Percentiles rank a stretch among this genome's conserved stretches.
phyloP scores from a whole-genome alignment of 2,888 invertebrate genomes.

The Frankliniella fusca region DNA sequence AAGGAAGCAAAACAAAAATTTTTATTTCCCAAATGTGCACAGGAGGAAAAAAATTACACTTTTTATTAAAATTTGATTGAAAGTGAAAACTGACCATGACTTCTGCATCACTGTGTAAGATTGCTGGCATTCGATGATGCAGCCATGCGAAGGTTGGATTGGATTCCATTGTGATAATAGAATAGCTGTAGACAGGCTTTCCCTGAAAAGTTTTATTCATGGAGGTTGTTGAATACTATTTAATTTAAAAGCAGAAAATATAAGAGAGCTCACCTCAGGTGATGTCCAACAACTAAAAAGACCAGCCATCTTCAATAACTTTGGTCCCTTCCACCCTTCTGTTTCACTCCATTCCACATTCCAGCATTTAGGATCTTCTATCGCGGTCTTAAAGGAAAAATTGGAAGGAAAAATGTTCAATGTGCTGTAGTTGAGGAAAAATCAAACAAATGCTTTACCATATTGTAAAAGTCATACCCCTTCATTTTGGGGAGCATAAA shows the following conservation, averaged over 20 bases:
- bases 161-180: constrained; percentile 73
- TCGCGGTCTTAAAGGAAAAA: constrained; percentile 43
- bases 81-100: constrained; percentile 52
- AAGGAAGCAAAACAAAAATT: constrained; percentile 11
- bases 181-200: constrained; percentile 64
- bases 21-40: not conserved
- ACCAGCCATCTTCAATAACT: constrained; percentile 69
- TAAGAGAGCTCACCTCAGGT: constrained; percentile 43
- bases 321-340: constrained; percentile 58
- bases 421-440: not conserved
- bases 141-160: constrained; percentile 64
- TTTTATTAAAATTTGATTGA: not conserved
- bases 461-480: constrained; percentile 45
- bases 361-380: constrained; percentile 58
- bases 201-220: constrained; percentile 44
- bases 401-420: too few relatives aligned
- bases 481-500: constrained; percentile 61
- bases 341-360: constrained; percentile 50
- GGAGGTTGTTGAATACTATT: not conserved
- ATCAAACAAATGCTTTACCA: not conserved
- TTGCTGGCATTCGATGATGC: constrained; percentile 77
- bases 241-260: not conserved
- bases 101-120: constrained; percentile 63
- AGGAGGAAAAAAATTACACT: too few relatives aligned
- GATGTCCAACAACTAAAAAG: constrained; percentile 65